phyloP scores from a whole-genome alignment of 2,888 invertebrate genomes.

The Dromius quadrimaculatus region DNA sequence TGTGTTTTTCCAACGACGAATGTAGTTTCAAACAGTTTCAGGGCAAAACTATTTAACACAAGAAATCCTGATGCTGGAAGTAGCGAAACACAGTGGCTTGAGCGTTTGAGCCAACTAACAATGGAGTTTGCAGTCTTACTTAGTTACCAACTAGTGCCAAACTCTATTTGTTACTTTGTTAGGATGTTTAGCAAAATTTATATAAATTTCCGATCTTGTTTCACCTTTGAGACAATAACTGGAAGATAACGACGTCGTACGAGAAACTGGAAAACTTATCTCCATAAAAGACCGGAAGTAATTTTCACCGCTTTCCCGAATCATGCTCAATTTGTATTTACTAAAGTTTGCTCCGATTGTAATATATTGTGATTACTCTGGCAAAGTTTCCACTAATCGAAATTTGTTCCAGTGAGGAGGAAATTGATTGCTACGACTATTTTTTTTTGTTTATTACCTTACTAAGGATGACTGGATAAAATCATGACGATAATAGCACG shows the following conservation, averaged over 20 bases:
- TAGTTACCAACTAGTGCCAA: slow-evolving; percentile 30
- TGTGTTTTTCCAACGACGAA: slow-evolving; percentile 25
- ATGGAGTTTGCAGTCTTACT: slow-evolving; percentile 31
- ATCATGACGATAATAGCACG: no score
- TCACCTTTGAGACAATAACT: neutral
- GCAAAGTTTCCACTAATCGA: no score
- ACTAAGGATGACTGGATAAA: no score
- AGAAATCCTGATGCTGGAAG: slow-evolving; percentile 20
- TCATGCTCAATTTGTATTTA: no score
- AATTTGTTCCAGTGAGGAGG: no score
- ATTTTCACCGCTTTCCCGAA: no score
- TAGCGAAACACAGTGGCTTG: slow-evolving; percentile 19
- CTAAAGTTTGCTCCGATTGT: no score
- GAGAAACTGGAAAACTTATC: neutral
- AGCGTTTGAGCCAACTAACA: slow-evolving; percentile 27
- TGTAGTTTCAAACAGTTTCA: slow-evolving; percentile 14
- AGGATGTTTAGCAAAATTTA: slow-evolving; percentile 31
- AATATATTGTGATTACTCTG: no score
- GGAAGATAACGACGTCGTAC: neutral
- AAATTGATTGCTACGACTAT: no score
- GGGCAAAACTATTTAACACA: slow-evolving; percentile 3
- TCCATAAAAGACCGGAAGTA: neutral
- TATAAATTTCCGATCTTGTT: slow-evolving; percentile 34
- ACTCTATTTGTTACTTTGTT: slow-evolving; percentile 34
- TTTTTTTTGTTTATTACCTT: no score